Evolutionary conservation across 2,888 invertebrate genomes (phyloP).

Genomic region (Leistus spinibarbis): DNA sequence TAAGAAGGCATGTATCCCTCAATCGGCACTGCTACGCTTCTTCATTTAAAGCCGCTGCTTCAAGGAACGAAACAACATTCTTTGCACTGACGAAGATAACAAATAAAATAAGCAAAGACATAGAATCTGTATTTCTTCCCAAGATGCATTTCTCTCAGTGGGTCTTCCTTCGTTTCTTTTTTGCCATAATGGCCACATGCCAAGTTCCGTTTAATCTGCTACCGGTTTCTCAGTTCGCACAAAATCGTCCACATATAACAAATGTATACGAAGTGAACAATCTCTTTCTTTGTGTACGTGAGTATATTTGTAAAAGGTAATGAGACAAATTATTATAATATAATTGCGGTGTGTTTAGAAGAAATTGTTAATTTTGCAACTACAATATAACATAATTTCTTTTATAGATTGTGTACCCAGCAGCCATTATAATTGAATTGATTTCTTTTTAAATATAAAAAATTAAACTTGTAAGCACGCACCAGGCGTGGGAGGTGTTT

Average conservation of each 20-base stretch:
- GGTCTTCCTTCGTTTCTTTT: background rate
- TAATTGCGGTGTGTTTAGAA: no score
- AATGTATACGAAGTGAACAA: background rate
- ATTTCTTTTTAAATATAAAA: no score
- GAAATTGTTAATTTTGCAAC: no score
- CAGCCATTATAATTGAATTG: no score
- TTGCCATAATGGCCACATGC: background rate
- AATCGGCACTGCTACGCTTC: conserved; percentile 18
- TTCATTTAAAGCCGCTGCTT: conserved; percentile 24
- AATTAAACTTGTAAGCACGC: no score
- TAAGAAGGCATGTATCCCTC: conserved; percentile 30
- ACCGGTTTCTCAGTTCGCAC: background rate
- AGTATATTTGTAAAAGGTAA: no score
- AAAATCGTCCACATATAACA: background rate
- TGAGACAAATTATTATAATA: no score
- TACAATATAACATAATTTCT: no score
- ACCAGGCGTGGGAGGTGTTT: no score
- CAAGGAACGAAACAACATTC: conserved; percentile 2
- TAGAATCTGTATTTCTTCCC: background rate
- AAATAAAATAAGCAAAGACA: background rate
- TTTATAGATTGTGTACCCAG: no score
- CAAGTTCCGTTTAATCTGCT: background rate
- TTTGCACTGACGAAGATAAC: background rate
- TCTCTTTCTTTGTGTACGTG: no score
- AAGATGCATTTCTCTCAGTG: background rate